Base-by-base conservation (phyloP, 2,888 invertebrate species). In the Crossocerus cetratus region DNA sequence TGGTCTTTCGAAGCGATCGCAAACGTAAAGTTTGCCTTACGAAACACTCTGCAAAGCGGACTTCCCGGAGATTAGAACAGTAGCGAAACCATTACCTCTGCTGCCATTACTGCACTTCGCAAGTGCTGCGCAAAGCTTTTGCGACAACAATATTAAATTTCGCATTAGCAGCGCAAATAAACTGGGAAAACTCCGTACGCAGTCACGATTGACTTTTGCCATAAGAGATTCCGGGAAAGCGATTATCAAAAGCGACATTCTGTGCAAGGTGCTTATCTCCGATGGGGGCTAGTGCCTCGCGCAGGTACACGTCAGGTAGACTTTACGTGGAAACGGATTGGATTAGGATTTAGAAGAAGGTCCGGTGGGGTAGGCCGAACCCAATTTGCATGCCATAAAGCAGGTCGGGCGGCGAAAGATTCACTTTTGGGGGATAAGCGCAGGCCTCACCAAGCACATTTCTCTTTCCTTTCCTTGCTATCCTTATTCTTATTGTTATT, bases 341-440 rank as follows among this genome's bases (percentile, higher is more conserved):
- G 77, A 85, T 85, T 84, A 80, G 83, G 82, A 85, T 83, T 82
- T 79, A 74, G 76, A 77, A 74, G 80, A 77, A 82, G 79, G 81
- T 69, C 72, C 71, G 74, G 72, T 61, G 60, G 70, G 69, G 62
- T 69, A 73, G 83, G 76, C 71, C 80, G 73, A 83, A 82, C 77
- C 77, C 82, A 84, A 84, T 84, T 84, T 84, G 84, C 83, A 84
- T 84, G 64, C 56, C 83, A 79, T 83, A 83, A 83, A 82, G 76
- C 80, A 78, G 79, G 78, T 70, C 73, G 80, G 71, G 60, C 72
- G 66, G 68, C 62, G 73, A 49, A 16, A 76, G 77, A 84, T 83
- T 83, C 78, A 72, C 81, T 81, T 83, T 84, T 69, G 62, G n/a
- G 20, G 61, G 70, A 77, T 65, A 57, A 73, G 71, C 58, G 64